Conservation (phyloP, 2,888 invertebrate species). For the Meteorus colon region DNA sequence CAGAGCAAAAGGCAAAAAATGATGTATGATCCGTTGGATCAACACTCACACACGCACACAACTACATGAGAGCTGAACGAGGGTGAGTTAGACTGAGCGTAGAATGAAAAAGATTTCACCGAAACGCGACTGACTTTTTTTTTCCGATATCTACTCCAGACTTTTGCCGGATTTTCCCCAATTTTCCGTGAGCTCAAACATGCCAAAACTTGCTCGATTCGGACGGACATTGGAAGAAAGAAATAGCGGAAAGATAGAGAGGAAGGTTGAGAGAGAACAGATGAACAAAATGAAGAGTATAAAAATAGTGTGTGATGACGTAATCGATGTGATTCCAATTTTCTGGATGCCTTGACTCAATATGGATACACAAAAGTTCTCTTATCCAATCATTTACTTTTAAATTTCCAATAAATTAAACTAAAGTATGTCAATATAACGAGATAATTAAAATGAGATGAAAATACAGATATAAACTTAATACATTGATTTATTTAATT, state of each 20-base stretch:
- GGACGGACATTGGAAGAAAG: background rate
- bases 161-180: slow-evolving; percentile 39
- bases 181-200: slow-evolving; percentile 43
- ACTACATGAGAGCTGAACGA: background rate
- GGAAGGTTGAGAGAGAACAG: slow-evolving; percentile 4
- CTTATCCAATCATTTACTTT: slow-evolving; percentile 29
- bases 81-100: background rate
- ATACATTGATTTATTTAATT: background rate
- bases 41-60: background rate
- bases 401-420: slow-evolving; percentile 63
- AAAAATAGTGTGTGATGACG: slow-evolving; percentile 42
- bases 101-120: background rate
- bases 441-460: slow-evolving; percentile 21
- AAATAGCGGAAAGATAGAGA: background rate
- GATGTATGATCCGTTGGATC: background rate
- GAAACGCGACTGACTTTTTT: slow-evolving; percentile 25
- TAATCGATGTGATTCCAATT: slow-evolving; percentile 60
- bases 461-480: background rate
- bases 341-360: slow-evolving; percentile 64
- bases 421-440: slow-evolving; percentile 61
- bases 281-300: slow-evolving; percentile 5
- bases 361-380: slow-evolving; percentile 49
- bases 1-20: slow-evolving; percentile 17
- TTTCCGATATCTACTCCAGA: slow-evolving; percentile 32
- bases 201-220: slow-evolving; percentile 37